phyloP scores from a whole-genome alignment of 2,797 vertebrate species.

The Vultur gryphus region DNA sequence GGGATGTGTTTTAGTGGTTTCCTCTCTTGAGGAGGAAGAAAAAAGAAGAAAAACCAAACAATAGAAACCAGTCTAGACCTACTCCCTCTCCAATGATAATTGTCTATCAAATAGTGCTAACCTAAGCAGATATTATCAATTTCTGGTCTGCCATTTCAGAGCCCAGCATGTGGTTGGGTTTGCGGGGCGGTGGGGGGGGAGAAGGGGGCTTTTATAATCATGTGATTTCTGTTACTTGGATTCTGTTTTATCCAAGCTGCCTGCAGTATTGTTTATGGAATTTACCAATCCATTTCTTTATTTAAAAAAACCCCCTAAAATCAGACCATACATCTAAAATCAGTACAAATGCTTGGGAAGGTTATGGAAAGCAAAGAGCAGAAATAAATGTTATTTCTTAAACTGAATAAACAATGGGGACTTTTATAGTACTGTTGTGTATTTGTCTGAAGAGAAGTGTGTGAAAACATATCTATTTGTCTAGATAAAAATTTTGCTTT shows the following conservation, averaged over 20 bases:
- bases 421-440: not conserved
- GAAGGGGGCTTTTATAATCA: not conserved
- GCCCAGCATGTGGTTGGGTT: not conserved
- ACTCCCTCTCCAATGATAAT: not conserved
- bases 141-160: not conserved
- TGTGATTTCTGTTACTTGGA: not conserved
- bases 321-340: not conserved
- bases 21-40: not conserved
- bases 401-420: not conserved
- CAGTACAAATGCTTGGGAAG: not conserved
- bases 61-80: not conserved
- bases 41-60: not conserved
- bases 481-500: not conserved
- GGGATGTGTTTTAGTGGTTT: not conserved
- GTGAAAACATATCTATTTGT: not conserved
- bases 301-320: not conserved
- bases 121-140: not conserved
- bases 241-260: not conserved
- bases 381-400: not conserved
- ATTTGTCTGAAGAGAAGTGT: not conserved
- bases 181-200: rapidly evolving
- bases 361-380: not conserved
- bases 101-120: not conserved
- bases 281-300: not conserved
- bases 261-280: not conserved